These are phyloP conservation scores for Nasonia vitripennis DNA, from an alignment of 1,140 invertebrate genomes.

Conservation along the genomic window DNA sequence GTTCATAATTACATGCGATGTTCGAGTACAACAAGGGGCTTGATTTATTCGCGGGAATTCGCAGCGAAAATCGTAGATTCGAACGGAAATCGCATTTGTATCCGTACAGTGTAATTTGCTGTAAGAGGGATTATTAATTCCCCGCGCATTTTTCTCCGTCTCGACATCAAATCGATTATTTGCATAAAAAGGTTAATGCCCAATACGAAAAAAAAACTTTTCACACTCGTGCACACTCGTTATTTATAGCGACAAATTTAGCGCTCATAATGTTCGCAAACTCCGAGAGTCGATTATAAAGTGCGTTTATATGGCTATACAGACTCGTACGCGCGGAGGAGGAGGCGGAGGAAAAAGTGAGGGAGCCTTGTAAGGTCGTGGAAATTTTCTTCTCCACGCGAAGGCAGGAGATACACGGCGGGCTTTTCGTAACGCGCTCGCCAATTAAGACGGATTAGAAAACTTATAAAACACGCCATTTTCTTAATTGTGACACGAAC, in stretches of 20 bases:
- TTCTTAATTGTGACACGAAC: neutral
- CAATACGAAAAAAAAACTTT: too few species aligned
- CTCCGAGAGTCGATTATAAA: too few species aligned
- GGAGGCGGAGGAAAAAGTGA: neutral
- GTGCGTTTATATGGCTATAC: neutral
- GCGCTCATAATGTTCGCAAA: neutral
- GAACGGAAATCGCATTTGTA: too few species aligned
- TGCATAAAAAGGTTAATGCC: neutral
- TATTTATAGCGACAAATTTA: neutral
- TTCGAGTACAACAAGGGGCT: too few species aligned
- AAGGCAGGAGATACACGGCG: too few species aligned
- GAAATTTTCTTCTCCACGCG: neutral
- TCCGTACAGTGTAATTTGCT: too few species aligned
- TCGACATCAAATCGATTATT: neutral
- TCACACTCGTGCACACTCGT: neutral
- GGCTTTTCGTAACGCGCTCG: slow-evolving; percentile 22
- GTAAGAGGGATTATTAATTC: too few species aligned
- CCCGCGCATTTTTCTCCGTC: too few species aligned
- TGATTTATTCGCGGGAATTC: too few species aligned
- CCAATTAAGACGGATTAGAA: slow-evolving; percentile 29
- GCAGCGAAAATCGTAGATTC: too few species aligned
- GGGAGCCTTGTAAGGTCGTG: slow-evolving; percentile 47
- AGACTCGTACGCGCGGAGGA: too few species aligned
- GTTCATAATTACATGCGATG: too few species aligned
- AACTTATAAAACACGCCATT: neutral